These are phyloP conservation scores for Alaudala cheleensis DNA, from an alignment of 2,113 vertebrate genomes.

Conservation along the genomic window DNA sequence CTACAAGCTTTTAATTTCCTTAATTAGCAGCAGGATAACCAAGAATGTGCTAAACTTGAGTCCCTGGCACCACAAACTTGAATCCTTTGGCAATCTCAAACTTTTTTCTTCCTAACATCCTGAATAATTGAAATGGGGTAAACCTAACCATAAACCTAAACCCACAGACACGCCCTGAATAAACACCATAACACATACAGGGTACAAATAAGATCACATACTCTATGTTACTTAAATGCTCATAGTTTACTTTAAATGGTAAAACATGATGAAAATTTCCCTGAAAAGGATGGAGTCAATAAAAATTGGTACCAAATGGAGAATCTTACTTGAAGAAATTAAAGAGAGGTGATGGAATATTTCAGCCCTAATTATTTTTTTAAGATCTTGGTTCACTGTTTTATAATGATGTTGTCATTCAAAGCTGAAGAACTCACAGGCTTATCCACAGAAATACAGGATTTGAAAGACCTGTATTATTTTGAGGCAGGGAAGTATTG, in stretches of 20 bases:
- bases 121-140: background rate
- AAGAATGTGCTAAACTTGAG: background rate
- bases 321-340: background rate
- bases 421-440: background rate
- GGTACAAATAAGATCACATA: background rate
- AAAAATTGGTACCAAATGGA: background rate
- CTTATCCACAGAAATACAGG: background rate
- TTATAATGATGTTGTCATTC: background rate
- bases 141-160: background rate
- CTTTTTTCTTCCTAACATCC: background rate
- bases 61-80: background rate
- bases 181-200: background rate
- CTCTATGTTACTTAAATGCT: background rate
- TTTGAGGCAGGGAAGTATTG: background rate
- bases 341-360: background rate
- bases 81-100: background rate
- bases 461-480: background rate
- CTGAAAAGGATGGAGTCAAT: background rate
- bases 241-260: background rate
- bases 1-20: background rate
- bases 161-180: background rate
- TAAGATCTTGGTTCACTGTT: background rate
- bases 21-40: background rate
- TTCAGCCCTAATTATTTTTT: background rate
- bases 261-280: background rate